These are phyloP conservation scores for Drosophila prostipennis DNA, from an alignment of 2,888 invertebrate genomes.

Conservation along the genomic window DNA sequence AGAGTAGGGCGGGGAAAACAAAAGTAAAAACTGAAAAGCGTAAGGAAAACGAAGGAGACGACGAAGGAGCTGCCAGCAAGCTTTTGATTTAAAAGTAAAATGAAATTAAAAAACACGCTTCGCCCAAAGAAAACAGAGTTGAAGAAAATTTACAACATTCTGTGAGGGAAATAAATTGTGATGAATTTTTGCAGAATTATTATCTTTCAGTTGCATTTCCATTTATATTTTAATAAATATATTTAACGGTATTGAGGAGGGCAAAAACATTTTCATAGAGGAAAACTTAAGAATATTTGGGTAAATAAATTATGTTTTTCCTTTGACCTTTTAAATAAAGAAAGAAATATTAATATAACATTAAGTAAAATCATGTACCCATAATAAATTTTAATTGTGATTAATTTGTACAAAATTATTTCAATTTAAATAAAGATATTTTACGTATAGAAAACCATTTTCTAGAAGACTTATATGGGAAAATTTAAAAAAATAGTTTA, in stretches of 20 bases:
- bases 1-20: conserved; percentile 30
- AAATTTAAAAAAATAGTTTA: no score
- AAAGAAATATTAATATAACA: no score
- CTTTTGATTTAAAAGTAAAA: conserved; percentile 77
- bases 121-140: conserved; percentile 11
- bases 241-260: background rate
- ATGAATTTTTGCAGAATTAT: conserved; percentile 2
- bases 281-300: background rate
- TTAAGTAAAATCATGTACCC: no score
- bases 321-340: no score
- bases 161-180: conserved; percentile 11
- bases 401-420: no score
- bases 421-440: no score
- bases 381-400: no score
- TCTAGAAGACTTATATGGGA: no score
- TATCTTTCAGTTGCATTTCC: conserved; percentile 2
- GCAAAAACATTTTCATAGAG: background rate
- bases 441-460: no score
- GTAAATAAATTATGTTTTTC: no score
- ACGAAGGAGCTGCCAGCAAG: conserved; percentile 43
- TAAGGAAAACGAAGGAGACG: conserved; percentile 35
- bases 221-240: background rate
- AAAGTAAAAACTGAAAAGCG: conserved; percentile 45
- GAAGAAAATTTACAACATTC: conserved; percentile 16
- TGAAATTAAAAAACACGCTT: conserved; percentile 69